Evolutionary conservation across 2,888 invertebrate genomes (phyloP).

Genomic region (Hoplodrina blanda): DNA sequence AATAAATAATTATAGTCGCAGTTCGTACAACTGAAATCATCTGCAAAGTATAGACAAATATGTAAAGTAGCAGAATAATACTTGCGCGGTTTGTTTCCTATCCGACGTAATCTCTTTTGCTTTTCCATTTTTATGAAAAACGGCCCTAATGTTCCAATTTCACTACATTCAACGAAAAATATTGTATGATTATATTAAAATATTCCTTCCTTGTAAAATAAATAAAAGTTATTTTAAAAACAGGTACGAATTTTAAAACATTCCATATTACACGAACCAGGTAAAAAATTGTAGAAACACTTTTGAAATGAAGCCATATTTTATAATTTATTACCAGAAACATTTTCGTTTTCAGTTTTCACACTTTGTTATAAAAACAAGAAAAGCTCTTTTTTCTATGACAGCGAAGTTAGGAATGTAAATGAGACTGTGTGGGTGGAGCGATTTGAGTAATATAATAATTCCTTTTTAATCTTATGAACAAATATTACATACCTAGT

Average conservation of each 20-base stretch:
- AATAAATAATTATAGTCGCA: too few species aligned
- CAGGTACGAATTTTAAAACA: constrained; percentile 1
- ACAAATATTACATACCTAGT: neutral
- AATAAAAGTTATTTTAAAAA: neutral
- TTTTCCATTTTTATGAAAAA: neutral
- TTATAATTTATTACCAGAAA: constrained; percentile 40
- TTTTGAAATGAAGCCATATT: constrained; percentile 30
- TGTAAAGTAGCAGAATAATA: neutral
- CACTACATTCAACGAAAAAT: neutral
- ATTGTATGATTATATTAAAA: neutral
- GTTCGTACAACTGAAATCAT: too few species aligned
- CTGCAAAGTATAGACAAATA: neutral
- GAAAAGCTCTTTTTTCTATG: constrained; percentile 7
- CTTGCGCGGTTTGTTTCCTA: neutral
- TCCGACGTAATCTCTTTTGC: neutral
- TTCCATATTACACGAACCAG: constrained; percentile 2
- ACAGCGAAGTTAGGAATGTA: neutral
- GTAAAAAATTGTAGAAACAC: constrained; percentile 28
- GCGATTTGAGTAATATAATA: constrained; percentile 9
- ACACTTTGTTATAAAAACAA: constrained; percentile 31
- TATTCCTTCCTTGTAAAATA: neutral
- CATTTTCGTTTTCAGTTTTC: constrained; percentile 25
- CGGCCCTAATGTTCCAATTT: neutral
- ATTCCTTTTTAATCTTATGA: neutral
- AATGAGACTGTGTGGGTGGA: neutral